Base-by-base conservation (phyloP, 2,888 invertebrate genomes). In the Tetragonisca angustula region DNA sequence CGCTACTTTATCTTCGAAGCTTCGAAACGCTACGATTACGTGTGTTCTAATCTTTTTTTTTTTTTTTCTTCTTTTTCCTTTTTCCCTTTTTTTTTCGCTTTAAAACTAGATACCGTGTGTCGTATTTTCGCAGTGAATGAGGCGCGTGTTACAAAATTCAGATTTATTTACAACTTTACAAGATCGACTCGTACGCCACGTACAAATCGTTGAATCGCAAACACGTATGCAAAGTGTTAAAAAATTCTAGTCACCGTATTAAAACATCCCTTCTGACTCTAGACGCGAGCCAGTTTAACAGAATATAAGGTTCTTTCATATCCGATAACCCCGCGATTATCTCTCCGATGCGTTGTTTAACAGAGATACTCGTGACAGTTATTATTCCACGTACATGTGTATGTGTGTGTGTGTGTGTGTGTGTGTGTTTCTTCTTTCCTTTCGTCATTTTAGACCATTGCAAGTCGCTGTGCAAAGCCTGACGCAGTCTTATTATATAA, bases 121-220 rank as follows among this genome's bases (percentile, higher is more conserved):
- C 76, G 50, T 72, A 75, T 64, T 54, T 61, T 69, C n/a, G 67
- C 81, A 72, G 59, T 76, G 52, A 79, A 85, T 74, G 81, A 80
- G 70, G 74, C 76, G 80, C 88, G 90, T 90, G 83, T 91, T 94
- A 94, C 91, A 94, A 94, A 94, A 93, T 92, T 92, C 93, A 94
- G 92, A 93, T 94, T 94, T 94, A 94, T 94, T 94, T 94, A 94
- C 94, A 94, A 92, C 92, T 93, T 91, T 93, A 93, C 92, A 92
- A 91, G 87, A 90, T 89, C 90, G 87, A 88, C 91, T 74, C 65
- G 90, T 89, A 88, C 89, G 88, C 87, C 91, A 9, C 93, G 93
- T 93, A 94, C 92, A 93, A 93, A 92, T 92, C 89, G 87, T 83
- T 85, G 83, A 86, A 87, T 88, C 87, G 87, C 81, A 84, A 87